Percentiles rank a stretch among this genome's conserved stretches.
Conservation (phyloP, 2,797 vertebrate species). For the Pterois miles region DNA sequence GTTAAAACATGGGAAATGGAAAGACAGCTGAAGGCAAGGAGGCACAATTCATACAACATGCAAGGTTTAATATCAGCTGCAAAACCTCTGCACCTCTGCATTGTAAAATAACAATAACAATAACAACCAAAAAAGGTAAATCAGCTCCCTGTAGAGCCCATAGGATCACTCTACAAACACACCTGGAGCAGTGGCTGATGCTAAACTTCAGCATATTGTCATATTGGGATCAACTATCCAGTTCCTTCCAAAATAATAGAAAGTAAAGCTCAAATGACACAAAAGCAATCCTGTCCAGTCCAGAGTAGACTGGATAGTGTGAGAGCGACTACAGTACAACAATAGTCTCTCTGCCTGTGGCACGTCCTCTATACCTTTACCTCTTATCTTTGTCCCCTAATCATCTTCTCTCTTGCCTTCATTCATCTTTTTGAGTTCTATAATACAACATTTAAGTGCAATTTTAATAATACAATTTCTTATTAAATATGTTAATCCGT, state of each 20-base stretch:
- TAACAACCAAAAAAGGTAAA: neutral
- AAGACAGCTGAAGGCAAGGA: neutral
- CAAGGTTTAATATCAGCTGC: neutral
- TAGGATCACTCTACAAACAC: neutral
- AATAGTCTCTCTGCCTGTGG: no score
- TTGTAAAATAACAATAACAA: neutral
- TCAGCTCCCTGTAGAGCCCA: neutral
- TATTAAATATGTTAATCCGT: no score
- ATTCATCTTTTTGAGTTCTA: no score
- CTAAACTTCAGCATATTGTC: conserved; percentile 70
- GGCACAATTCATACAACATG: neutral
- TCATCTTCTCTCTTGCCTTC: no score
- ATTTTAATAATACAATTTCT: no score
- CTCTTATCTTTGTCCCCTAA: no score
- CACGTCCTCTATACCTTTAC: no score
- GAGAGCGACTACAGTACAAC: neutral
- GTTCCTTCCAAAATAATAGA: neutral
- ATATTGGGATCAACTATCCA: neutral
- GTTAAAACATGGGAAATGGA: neutral
- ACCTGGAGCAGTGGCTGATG: conserved; percentile 60
- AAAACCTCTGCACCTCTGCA: neutral
- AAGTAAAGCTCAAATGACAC: neutral
- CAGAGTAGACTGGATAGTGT: neutral
- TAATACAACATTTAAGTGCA: no score
- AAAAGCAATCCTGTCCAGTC: neutral